A percentile compares a stretch with the other conserved stretches of the same genome.
Conservation (phyloP, 2,888 invertebrate genomes). For the Flexamia atlantica region DNA sequence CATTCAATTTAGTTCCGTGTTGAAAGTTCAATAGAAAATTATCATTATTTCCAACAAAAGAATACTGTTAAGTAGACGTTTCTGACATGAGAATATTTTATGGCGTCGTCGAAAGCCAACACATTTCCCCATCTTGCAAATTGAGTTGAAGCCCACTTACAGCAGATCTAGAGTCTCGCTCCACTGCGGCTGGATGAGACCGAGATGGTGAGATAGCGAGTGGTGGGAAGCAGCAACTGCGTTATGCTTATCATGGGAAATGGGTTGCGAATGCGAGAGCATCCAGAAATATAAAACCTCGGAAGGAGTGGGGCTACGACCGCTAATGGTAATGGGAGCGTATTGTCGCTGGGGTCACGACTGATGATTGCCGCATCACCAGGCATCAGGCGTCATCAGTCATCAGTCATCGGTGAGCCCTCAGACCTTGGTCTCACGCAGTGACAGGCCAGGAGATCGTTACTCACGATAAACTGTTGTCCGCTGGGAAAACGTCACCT, state of each 20-base stretch:
- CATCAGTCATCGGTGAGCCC: background rate
- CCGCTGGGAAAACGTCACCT: background rate
- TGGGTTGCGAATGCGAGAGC: constrained; percentile 20
- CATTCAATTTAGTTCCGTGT: background rate
- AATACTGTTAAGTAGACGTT: too few relatives aligned
- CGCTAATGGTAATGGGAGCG: background rate
- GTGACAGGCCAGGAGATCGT: too few relatives aligned
- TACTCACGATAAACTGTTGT: background rate
- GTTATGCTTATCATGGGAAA: constrained; percentile 45
- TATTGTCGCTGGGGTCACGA: background rate
- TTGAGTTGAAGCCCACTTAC: background rate
- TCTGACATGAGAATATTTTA: too few relatives aligned
- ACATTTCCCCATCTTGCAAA: background rate
- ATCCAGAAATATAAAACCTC: constrained; percentile 5
- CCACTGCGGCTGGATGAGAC: background rate
- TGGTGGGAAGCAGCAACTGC: constrained; percentile 30
- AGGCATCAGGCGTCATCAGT: background rate
- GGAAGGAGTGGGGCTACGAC: background rate
- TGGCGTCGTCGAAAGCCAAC: too few relatives aligned
- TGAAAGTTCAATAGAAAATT: background rate
- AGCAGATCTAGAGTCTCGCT: background rate
- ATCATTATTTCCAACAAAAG: too few relatives aligned
- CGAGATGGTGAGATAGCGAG: constrained; percentile 11
- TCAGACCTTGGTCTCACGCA: constrained; percentile 1
- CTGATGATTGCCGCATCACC: background rate